Evolutionary conservation across 2,888 invertebrate genomes (phyloP).

Genomic region (Neocrepidodera transversa): DNA sequence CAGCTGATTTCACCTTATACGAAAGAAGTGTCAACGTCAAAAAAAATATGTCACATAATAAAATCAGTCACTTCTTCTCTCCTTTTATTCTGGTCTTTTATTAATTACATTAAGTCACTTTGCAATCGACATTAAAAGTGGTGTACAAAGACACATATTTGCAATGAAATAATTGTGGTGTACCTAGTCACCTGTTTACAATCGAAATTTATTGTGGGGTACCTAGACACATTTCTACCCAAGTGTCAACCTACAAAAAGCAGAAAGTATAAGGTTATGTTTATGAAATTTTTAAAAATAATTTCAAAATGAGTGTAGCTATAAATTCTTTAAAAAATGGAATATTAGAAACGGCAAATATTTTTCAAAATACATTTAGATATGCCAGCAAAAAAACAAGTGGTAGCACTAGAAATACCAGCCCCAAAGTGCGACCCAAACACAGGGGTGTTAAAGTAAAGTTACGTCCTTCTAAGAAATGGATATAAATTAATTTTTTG

Average conservation of each 20-base stretch:
- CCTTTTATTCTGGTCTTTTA: too few species aligned
- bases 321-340: slow-evolving; percentile 9
- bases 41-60: too few species aligned
- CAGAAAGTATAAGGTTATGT: background rate
- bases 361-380: slow-evolving; percentile 49
- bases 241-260: too few species aligned
- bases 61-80: too few species aligned
- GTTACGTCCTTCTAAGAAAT: background rate
- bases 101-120: too few species aligned
- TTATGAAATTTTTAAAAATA: background rate
- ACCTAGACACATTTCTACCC: too few species aligned
- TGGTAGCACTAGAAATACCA: slow-evolving; percentile 74
- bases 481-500: background rate
- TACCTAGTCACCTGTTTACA: too few species aligned
- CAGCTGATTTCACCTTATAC: slow-evolving; percentile 17
- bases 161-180: too few species aligned
- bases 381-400: slow-evolving; percentile 79
- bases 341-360: background rate
- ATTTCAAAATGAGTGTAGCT: slow-evolving; percentile 13
- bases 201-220: too few species aligned
- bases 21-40: too few species aligned
- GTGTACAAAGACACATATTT: too few species aligned
- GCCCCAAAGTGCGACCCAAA: slow-evolving; percentile 73
- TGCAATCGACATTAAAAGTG: too few species aligned
- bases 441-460: slow-evolving; percentile 73